Evolutionary conservation across 2,113 vertebrate species (phyloP).

Genomic region (Elgaria multicarinata): DNA sequence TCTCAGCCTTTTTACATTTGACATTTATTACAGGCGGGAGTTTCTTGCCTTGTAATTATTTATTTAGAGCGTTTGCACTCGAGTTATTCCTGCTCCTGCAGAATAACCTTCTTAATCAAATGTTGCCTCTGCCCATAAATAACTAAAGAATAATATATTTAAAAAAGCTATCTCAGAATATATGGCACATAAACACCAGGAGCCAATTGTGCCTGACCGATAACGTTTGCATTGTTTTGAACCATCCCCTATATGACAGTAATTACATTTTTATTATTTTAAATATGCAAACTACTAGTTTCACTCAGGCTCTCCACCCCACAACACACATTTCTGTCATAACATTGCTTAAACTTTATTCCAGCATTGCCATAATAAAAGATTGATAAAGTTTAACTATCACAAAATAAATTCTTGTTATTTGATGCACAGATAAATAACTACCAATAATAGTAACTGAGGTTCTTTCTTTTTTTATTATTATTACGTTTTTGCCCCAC

Average conservation of each 20-base stretch:
- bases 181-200: background rate
- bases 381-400: background rate
- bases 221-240: slow-evolving; percentile 36
- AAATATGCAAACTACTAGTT: background rate
- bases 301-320: background rate
- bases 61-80: slow-evolving; percentile 49
- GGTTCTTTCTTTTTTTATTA: rapidly evolving
- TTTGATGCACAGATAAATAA: background rate
- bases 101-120: slow-evolving; percentile 17
- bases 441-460: background rate
- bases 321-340: background rate
- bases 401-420: slow-evolving; percentile 23
- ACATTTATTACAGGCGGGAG: slow-evolving; percentile 58
- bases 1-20: slow-evolving; percentile 48
- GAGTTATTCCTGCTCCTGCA: slow-evolving; percentile 35
- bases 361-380: background rate
- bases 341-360: background rate
- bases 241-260: slow-evolving; percentile 7
- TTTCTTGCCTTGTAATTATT: slow-evolving; percentile 54
- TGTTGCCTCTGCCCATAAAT: slow-evolving; percentile 11
- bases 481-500: background rate
- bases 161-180: background rate
- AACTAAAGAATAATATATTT: background rate
- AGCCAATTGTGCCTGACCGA: slow-evolving; percentile 1
- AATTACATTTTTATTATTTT: slow-evolving; percentile 36